A percentile compares a stretch with the other conserved stretches of the same genome.
Conservation (phyloP, 2,797 vertebrate genomes). For the Sparidentex hasta region DNA sequence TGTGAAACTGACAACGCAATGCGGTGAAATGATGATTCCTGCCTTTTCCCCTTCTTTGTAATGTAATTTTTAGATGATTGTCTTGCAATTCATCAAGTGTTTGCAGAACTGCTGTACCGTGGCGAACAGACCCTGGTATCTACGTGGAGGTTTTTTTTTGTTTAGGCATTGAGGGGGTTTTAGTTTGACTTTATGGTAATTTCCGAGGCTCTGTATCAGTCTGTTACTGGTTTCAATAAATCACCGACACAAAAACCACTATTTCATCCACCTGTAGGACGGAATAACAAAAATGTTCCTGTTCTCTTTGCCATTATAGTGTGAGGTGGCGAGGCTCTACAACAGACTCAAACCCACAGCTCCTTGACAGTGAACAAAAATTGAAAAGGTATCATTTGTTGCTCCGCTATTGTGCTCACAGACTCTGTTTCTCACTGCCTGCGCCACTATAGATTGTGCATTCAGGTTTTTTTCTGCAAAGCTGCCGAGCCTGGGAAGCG, state of each 20-base stretch:
- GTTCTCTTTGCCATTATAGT: background rate
- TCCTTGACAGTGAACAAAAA: slow-evolving; percentile 2
- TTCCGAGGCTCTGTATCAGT: background rate
- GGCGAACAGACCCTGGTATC: too few relatives aligned
- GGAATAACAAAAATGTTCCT: background rate
- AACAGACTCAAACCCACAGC: slow-evolving; percentile 10
- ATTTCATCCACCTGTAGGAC: background rate
- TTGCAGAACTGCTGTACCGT: background rate
- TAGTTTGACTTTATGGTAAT: background rate
- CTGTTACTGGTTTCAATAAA: background rate
- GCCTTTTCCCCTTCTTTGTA: too few relatives aligned
- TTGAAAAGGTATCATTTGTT: slow-evolving; percentile 1
- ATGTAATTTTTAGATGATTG: too few relatives aligned
- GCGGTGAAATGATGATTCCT: too few relatives aligned
- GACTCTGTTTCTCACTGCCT: background rate
- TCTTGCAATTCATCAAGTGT: too few relatives aligned
- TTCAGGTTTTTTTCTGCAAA: slow-evolving; percentile 16
- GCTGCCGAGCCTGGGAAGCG: background rate
- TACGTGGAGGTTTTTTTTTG: background rate
- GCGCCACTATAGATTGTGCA: slow-evolving; percentile 3
- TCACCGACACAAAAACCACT: background rate
- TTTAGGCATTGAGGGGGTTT: background rate
- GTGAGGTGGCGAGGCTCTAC: background rate
- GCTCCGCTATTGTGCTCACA: background rate
- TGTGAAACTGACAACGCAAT: too few relatives aligned